Conservation (phyloP, 2,113 vertebrate genomes). For the Alethe diademata region DNA sequence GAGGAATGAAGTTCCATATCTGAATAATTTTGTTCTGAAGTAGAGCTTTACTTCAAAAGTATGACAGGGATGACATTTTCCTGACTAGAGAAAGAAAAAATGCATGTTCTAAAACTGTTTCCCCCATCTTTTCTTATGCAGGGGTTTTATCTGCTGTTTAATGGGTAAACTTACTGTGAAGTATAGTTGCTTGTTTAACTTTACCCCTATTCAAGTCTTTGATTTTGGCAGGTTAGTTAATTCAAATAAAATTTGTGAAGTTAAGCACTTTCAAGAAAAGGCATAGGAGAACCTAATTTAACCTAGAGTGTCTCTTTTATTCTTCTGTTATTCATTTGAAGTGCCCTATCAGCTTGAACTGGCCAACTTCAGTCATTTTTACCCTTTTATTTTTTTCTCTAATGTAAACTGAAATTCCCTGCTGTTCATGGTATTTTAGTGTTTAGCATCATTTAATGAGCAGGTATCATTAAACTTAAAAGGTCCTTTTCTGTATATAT, state of each 20-base stretch:
- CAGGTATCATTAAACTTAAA: slow-evolving; percentile 96
- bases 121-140: slow-evolving; percentile 78
- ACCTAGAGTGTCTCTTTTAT: slow-evolving; percentile 94
- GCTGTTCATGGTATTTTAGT: slow-evolving; percentile 90
- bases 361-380: slow-evolving; percentile 98
- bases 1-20: neutral
- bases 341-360: slow-evolving; percentile 97
- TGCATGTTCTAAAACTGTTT: slow-evolving; percentile 62
- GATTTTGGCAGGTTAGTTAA: slow-evolving; percentile 94
- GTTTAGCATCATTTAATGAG: slow-evolving; percentile 92
- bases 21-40: slow-evolving; percentile 46
- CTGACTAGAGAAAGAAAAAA: slow-evolving; percentile 49
- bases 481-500: slow-evolving; percentile 82
- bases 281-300: slow-evolving; percentile 94
- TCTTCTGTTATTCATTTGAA: slow-evolving; percentile 94
- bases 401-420: slow-evolving; percentile 97
- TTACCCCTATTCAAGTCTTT: slow-evolving; percentile 88
- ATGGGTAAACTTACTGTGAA: slow-evolving; percentile 94
- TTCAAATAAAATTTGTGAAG: slow-evolving; percentile 95
- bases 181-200: slow-evolving; percentile 92
- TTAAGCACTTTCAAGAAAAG: slow-evolving; percentile 85
- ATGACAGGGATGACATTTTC: slow-evolving; percentile 48
- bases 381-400: slow-evolving; percentile 92
- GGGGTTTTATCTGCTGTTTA: slow-evolving; percentile 84
- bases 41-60: slow-evolving; percentile 58